Percentiles rank a stretch among this genome's conserved stretches.
phyloP scores from a whole-genome alignment of 2,113 vertebrate genomes.

The Nettapus auritus region DNA sequence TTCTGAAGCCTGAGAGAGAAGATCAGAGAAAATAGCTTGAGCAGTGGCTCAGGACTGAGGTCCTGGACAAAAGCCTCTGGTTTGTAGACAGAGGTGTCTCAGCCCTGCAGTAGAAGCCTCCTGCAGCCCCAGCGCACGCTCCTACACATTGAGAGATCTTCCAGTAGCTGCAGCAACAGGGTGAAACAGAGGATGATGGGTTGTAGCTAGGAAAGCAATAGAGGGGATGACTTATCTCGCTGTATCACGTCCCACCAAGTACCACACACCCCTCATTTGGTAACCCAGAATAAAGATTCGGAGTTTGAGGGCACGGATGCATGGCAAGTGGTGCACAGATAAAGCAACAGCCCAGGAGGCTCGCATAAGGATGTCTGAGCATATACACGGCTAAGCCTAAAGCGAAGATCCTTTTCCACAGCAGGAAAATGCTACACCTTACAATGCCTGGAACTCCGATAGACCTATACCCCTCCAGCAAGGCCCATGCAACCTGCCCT shows the following conservation, averaged over 20 bases:
- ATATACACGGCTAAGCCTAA: background rate
- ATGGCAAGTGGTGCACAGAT: background rate
- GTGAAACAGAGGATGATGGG: background rate
- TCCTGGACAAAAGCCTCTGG: background rate
- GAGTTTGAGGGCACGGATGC: background rate
- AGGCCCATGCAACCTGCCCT: background rate
- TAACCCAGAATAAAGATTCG: background rate
- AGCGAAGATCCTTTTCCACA: background rate
- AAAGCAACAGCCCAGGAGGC: background rate
- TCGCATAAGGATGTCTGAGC: accelerated
- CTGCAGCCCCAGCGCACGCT: background rate
- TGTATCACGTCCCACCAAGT: background rate
- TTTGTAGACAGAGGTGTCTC: background rate
- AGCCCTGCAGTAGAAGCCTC: background rate
- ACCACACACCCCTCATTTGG: background rate
- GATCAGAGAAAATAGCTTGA: background rate
- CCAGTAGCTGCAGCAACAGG: background rate
- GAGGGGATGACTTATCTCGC: background rate
- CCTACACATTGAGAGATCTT: accelerated
- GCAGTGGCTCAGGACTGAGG: background rate
- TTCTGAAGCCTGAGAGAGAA: background rate
- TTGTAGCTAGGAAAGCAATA: background rate
- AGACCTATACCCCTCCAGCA: background rate
- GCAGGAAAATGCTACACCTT: background rate
- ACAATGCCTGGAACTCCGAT: background rate